Evolutionary conservation across 2,888 invertebrate genomes (phyloP), one percentile per base, ranked within the genome.

Genomic region (Griposia aprilina): DNA sequence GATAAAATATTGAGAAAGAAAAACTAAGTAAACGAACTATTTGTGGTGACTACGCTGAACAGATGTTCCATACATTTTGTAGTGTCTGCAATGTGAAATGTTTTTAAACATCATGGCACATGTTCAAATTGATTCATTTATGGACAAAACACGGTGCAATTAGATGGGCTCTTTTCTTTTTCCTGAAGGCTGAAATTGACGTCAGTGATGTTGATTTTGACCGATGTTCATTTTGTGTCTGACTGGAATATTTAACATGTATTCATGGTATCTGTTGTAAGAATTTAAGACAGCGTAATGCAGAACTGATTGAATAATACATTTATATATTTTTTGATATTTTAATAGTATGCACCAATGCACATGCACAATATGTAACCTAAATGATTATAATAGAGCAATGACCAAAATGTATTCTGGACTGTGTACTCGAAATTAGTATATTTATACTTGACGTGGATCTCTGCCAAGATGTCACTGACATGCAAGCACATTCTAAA

Each of bases 381-480:
- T 89, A 91, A 89, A 93, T 93, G 72, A 88, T 91, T 86, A 91
- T 91, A 93, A 92, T 93, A 94, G 93, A 94, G 93, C 94, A 93
- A 92, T 95, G 92, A 94, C 93, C 94, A 95, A 94, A 94, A 92
- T 92, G 92, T 94, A 94, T 94, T 94, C 93, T 94, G 93, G 93
- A 93, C 94, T 90, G 94, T 93, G 95, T 92, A 94, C 92, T 92
- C 90, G 94, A 95, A 94, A 94, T 95, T 94, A 90, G 93, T 95
- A 93, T 95, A 96, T 96, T 95, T 96, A 96, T 95, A 95, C 93
- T 93, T 93, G 89, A 91, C 81, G 92, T 96, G 96, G 96, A 96
- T 90, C 92, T 87, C 87, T 96, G 96, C 96, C 96, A 97, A 96
- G 93, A 95, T 94, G 95, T 95, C 95, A 94, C 93, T 94, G 95